Evolutionary conservation across 35 echinoderm and acorn worm genomes (phyloP).

Genomic region (Apostichopus japonicus): DNA sequence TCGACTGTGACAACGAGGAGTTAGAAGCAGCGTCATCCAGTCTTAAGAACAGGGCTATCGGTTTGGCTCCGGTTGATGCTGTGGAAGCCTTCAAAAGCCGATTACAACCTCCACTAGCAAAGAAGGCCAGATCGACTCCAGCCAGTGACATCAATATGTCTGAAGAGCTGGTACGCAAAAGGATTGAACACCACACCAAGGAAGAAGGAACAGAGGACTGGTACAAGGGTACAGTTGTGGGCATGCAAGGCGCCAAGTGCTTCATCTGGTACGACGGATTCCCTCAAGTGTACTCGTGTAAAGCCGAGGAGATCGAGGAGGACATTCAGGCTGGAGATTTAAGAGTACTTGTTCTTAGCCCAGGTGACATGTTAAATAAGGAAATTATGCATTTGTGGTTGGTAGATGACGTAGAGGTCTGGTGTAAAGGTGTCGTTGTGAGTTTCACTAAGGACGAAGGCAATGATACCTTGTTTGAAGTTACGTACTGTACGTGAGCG

Average conservation of each 20-base stretch:
- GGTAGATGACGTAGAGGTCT: constrained; percentile 27
- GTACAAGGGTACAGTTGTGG: not conserved
- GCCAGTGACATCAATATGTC: not conserved
- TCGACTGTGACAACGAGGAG: not conserved
- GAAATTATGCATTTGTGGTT: constrained; percentile 27
- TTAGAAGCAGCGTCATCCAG: not conserved
- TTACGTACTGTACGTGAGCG: not conserved
- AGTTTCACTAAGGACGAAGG: not conserved
- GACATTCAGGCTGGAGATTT: constrained; percentile 3
- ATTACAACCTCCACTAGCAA: not conserved
- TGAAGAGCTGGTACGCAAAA: constrained; percentile 23
- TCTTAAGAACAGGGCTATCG: not conserved
- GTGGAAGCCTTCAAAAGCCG: not conserved
- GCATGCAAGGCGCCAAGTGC: not conserved
- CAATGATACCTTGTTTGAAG: constrained; percentile 24
- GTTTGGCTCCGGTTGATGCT: constrained; percentile 22
- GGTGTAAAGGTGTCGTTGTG: constrained; percentile 31
- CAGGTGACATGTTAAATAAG: constrained; percentile 6
- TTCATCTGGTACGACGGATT: constrained; percentile 1
- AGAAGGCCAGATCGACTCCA: not conserved
- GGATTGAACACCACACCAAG: not conserved
- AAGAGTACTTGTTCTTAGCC: not conserved
- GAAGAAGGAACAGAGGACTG: constrained; percentile 6
- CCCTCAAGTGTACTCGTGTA: not conserved
- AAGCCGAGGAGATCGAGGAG: not conserved